Conservation (phyloP, 2,797 vertebrate species). For the Micromesistius poutassou region DNA sequence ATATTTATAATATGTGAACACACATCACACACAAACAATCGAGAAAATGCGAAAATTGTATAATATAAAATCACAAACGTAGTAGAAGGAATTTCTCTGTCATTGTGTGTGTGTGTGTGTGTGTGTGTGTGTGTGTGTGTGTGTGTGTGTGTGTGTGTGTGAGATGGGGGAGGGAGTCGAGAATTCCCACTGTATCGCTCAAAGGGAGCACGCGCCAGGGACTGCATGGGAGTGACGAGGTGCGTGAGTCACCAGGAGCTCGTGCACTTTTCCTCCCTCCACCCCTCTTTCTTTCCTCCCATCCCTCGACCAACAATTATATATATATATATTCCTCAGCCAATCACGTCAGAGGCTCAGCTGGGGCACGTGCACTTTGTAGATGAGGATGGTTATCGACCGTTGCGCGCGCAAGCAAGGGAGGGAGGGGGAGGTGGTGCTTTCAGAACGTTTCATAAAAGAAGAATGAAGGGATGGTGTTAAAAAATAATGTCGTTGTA, state of each 20-base stretch:
- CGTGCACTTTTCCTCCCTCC: conserved; percentile 38
- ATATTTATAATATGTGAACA: background rate
- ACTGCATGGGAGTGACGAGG: conserved; percentile 18
- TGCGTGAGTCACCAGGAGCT: conserved; percentile 46
- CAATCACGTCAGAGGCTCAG: background rate
- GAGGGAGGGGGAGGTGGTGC: background rate
- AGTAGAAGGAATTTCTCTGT: conserved; percentile 35
- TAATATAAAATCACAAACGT: background rate
- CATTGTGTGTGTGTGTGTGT: conserved; percentile 21
- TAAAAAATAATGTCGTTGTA: background rate
- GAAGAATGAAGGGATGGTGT: background rate
- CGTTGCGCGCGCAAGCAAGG: background rate
- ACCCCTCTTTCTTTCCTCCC: conserved; percentile 23
- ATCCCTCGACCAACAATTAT: conserved; percentile 42
- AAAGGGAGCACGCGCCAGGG: conserved; percentile 35
- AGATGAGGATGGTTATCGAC: background rate
- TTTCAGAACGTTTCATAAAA: background rate
- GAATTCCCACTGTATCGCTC: conserved; percentile 47
- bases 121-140: background rate
- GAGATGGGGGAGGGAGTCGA: conserved; percentile 31
- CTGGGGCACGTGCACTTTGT: background rate
- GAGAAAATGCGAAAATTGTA: too few species aligned
- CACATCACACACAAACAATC: background rate
- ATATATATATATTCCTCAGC: background rate
- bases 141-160: conserved; percentile 3